phyloP scores from a whole-genome alignment of 2,888 invertebrate species.

The Volucella zonaria region DNA sequence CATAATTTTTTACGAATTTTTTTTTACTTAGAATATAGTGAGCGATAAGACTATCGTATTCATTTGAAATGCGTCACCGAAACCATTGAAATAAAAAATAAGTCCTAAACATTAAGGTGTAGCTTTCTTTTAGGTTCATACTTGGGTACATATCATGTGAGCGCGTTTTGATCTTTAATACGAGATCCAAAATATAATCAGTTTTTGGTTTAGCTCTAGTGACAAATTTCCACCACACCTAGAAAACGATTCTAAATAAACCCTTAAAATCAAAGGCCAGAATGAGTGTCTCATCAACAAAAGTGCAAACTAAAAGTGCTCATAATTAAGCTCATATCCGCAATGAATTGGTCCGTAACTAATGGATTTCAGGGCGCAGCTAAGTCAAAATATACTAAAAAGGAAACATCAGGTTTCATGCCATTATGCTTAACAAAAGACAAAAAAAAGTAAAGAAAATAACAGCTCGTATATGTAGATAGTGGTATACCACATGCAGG shows the following conservation, averaged over 20 bases:
- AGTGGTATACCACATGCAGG: constrained; percentile 64
- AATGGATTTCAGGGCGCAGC: constrained; percentile 54
- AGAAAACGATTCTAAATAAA: background rate
- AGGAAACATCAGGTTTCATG: constrained; percentile 49
- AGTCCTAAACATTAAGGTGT: too few species aligned
- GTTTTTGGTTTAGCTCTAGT: too few species aligned
- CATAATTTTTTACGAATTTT: too few species aligned
- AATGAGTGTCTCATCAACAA: constrained; percentile 11
- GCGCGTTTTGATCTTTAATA: too few species aligned
- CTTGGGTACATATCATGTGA: too few species aligned
- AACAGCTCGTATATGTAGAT: background rate
- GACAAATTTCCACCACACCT: background rate
- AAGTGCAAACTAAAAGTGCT: constrained; percentile 34
- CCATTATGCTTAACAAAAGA: constrained; percentile 54
- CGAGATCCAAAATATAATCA: too few species aligned
- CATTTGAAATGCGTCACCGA: too few species aligned
- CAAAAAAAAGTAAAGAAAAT: constrained; percentile 8
- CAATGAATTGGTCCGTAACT: constrained; percentile 61
- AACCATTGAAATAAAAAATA: too few species aligned
- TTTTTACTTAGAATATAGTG: too few species aligned
- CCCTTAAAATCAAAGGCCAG: background rate
- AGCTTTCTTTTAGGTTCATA: too few species aligned
- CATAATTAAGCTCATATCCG: constrained; percentile 59
- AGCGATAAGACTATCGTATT: too few species aligned
- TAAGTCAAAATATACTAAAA: constrained; percentile 18